Base-by-base conservation (phyloP, 1,140 invertebrate genomes). In the Lerema accius region DNA sequence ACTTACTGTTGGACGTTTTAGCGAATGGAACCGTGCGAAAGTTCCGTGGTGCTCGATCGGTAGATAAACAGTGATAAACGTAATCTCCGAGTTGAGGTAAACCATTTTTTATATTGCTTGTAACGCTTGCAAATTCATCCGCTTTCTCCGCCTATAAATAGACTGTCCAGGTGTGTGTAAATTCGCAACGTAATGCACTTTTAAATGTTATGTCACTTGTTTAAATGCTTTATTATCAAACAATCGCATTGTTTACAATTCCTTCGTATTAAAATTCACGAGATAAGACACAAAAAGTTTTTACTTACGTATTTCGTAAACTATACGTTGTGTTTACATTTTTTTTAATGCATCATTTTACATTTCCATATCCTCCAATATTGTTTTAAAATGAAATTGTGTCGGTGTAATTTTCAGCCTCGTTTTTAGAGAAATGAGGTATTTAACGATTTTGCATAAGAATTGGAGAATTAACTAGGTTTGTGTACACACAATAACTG, bases 141-240 rank as follows among this genome's bases (percentile, higher is more conserved):
- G 74, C 74, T 79, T 81, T 79, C 74, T 64, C 75, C 67, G 56
- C 63, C 77, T 80, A 80, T 75, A 71, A 78, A 80, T 82, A 80
- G 77, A 73, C 63, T 42, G 46, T 65, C 75, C 75, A 77, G 75
- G 72, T 77, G 75, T 67, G 49, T 55, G 46, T 67, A 60, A 56
- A 10, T 61, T 60, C 66, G 45, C 70, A 67, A 62, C 65, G 67
- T 60, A 66, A 48, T 59, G 53, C 42, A 69, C 53, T 39, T 55
- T 46, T 55, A 40, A 26, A 16, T 42, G 58, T 71, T 69, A 69
- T 73, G 69, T 73, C 73, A 61, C 35, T 32, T 32, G 28, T 9
- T 4, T 43, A 13, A 5, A 43, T 19, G n/a, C 15, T 17, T 16
- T 43, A 1, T 17, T 17, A 9, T 43, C 1, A 45, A 45, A 45